These are phyloP conservation scores for Chionomys nivalis DNA, from an alignment of 2,113 vertebrate species.

Conservation along the genomic window DNA sequence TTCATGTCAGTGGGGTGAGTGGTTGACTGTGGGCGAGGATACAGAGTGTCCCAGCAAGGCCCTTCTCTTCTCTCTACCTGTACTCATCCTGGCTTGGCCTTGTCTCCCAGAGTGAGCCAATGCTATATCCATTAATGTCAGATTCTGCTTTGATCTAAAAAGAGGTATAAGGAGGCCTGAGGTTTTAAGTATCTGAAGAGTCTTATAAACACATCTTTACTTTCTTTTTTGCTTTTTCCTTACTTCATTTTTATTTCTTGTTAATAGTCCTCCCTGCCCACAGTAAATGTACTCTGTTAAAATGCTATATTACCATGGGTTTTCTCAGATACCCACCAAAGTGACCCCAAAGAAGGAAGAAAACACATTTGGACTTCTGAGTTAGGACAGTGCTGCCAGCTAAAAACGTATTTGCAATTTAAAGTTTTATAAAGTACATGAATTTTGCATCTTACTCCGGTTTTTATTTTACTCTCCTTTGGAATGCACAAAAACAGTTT, in stretches of 20 bases:
- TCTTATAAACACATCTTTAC: neutral
- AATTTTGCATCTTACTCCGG: slow-evolving; percentile 52
- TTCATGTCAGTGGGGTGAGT: neutral
- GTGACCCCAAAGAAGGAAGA: neutral
- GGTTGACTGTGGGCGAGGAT: neutral
- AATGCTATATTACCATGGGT: neutral
- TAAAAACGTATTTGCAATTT: slow-evolving; percentile 57
- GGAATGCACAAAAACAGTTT: too few species aligned
- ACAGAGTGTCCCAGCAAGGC: neutral
- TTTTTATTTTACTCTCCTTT: neutral
- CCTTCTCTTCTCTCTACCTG: neutral
- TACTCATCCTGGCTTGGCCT: neutral
- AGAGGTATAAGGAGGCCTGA: neutral
- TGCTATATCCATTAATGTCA: neutral
- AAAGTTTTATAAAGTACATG: slow-evolving; percentile 37
- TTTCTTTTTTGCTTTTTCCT: neutral
- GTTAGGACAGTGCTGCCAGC: slow-evolving; percentile 3
- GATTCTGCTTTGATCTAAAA: neutral
- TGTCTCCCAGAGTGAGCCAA: neutral
- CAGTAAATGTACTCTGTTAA: slow-evolving; percentile 1
- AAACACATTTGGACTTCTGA: slow-evolving; percentile 35
- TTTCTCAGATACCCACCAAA: neutral
- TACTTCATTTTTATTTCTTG: neutral
- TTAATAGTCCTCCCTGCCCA: neutral
- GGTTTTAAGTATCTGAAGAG: neutral